Conservation (phyloP, 2,113 vertebrate genomes). For the Mystacornis crossleyi region DNA sequence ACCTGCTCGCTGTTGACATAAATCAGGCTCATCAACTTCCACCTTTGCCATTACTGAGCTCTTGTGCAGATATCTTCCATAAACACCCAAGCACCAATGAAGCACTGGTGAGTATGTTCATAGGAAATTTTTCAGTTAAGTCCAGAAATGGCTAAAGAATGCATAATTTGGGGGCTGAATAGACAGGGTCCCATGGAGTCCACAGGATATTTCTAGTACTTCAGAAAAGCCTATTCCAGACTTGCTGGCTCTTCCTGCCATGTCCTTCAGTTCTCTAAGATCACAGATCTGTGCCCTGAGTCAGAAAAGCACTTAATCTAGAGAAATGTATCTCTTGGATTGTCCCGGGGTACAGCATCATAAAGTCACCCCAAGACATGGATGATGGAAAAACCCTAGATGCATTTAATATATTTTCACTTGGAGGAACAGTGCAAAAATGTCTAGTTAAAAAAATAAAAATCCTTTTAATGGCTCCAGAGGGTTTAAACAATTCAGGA, state of each 20-base stretch:
- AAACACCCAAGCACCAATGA: background rate
- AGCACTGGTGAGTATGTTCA: background rate
- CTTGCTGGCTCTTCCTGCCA: background rate
- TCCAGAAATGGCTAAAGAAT: background rate
- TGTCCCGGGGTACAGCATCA: too few species aligned
- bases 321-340: background rate
- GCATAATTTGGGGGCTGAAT: background rate
- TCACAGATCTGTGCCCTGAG: background rate
- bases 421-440: background rate
- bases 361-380: too few species aligned
- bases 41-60: background rate
- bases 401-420: background rate
- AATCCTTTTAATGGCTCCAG: background rate
- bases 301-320: background rate
- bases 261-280: background rate
- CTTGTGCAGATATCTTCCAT: background rate
- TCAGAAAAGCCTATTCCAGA: background rate
- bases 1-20: background rate
- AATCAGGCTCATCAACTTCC: background rate
- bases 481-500: background rate
- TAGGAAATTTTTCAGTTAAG: background rate
- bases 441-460: background rate
- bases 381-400: background rate
- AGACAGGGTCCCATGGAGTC: accelerated
- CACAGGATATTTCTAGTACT: background rate